These are phyloP conservation scores for Aphaenogaster ashmeadi DNA, from an alignment of 1,140 invertebrate species.

Conservation along the genomic window DNA sequence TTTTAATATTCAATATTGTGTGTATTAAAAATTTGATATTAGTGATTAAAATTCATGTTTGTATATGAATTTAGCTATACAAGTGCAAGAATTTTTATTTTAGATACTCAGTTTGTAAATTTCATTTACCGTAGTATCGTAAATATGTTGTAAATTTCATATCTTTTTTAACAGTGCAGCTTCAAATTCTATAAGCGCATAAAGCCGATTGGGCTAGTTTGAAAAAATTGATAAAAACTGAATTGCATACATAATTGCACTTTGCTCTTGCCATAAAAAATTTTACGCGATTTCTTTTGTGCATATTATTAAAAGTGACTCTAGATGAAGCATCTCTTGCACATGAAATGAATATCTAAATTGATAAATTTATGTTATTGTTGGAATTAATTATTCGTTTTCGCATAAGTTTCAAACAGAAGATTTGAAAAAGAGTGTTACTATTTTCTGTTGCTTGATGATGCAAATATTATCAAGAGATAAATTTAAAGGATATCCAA, in stretches of 20 bases:
- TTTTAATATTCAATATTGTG: no score
- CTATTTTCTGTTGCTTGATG: background rate
- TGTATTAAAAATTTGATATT: no score
- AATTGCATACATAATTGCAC: background rate
- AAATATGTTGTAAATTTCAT: no score
- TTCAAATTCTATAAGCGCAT: background rate
- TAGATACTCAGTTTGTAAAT: no score
- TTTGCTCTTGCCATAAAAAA: background rate
- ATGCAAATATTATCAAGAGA: background rate
- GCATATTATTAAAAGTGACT: background rate
- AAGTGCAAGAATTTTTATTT: no score
- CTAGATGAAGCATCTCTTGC: background rate
- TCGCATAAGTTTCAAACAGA: background rate
- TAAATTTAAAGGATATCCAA: background rate
- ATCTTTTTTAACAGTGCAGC: background rate
- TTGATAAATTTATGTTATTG: background rate
- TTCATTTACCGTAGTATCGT: no score
- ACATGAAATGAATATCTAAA: slow-evolving; percentile 6
- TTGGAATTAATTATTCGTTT: background rate
- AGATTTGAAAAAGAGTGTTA: background rate
- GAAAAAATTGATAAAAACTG: background rate
- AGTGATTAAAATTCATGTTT: no score
- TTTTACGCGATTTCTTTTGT: background rate
- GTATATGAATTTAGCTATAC: no score
- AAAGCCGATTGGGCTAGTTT: background rate